These are phyloP conservation scores for Archips crataeganus DNA, from an alignment of 2,888 invertebrate genomes.

Conservation along the genomic window DNA sequence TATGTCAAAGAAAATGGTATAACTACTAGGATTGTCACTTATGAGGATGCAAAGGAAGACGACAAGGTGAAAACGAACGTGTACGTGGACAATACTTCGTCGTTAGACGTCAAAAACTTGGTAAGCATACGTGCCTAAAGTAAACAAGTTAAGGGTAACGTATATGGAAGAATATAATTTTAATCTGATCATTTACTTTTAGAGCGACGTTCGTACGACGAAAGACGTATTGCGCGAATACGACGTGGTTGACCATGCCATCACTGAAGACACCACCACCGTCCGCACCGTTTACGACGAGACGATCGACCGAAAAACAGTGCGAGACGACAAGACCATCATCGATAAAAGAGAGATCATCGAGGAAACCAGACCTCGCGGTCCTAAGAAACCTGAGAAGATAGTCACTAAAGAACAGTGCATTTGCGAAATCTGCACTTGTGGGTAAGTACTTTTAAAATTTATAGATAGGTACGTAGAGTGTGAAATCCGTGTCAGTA, in stretches of 20 bases:
- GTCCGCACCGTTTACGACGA: conserved; percentile 80
- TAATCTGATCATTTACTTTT: conserved; percentile 49
- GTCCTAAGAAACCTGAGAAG: conserved; percentile 78
- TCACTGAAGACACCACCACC: conserved; percentile 77
- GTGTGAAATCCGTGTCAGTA: not conserved
- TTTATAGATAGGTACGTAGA: not conserved
- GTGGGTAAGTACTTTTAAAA: conserved; percentile 89
- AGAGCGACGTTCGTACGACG: conserved; percentile 83
- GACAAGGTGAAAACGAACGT: conserved; percentile 82
- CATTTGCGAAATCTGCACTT: conserved; percentile 96
- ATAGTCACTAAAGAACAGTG: conserved; percentile 90
- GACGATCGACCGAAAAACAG: conserved; percentile 76
- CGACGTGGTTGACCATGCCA: conserved; percentile 82
- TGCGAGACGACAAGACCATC: conserved; percentile 77
- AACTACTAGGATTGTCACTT: conserved; percentile 79
- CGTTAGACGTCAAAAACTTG: conserved; percentile 82
- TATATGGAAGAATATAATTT: not conserved
- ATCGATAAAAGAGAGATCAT: conserved; percentile 69
- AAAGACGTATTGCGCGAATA: conserved; percentile 79
- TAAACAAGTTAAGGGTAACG: not conserved
- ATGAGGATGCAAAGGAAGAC: conserved; percentile 82
- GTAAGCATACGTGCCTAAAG: conserved; percentile 60
- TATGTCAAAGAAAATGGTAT: conserved; percentile 81
- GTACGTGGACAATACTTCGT: conserved; percentile 80
- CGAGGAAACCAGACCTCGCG: conserved; percentile 74